A percentile compares a stretch with the other conserved stretches of the same genome.
Evolutionary conservation across 2,797 vertebrate genomes (phyloP).

Genomic region (Lateolabrax maculatus): DNA sequence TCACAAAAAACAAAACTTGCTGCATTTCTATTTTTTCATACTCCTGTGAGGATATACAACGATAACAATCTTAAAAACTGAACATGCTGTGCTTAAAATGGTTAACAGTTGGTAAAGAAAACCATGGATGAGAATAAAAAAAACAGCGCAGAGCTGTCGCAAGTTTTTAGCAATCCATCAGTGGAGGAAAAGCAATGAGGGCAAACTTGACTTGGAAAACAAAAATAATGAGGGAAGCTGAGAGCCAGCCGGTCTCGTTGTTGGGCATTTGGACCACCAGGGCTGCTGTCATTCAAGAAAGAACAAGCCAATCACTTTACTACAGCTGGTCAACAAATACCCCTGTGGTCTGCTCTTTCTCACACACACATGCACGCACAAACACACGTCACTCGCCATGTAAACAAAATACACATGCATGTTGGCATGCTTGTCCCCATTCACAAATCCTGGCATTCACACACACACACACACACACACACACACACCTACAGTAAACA

Average conservation of each 20-base stretch:
- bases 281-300: conserved; percentile 60
- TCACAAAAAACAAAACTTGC: background rate
- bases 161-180: conserved; percentile 38
- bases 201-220: conserved; percentile 55
- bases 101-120: conserved; percentile 29
- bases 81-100: conserved; percentile 19
- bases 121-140: conserved; percentile 8
- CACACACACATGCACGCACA: conserved; percentile 36
- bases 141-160: conserved; percentile 23
- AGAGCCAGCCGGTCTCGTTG: conserved; percentile 40
- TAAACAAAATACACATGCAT: conserved; percentile 31
- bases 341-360: conserved; percentile 28
- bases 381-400: conserved; percentile 8
- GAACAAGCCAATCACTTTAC: conserved; percentile 68
- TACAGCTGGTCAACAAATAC: conserved; percentile 65
- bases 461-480: conserved; percentile 16
- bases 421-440: conserved; percentile 4
- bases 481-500: conserved; percentile 7
- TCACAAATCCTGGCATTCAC: conserved; percentile 10
- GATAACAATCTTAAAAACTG: conserved; percentile 27
- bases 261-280: conserved; percentile 45
- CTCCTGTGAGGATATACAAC: conserved; percentile 2
- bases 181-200: conserved; percentile 37
- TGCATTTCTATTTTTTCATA: background rate
- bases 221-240: conserved; percentile 65